Percentiles rank a stretch among this genome's conserved stretches.
Conservation (phyloP, 2,888 invertebrate species). For the Phyto melanocephala region DNA sequence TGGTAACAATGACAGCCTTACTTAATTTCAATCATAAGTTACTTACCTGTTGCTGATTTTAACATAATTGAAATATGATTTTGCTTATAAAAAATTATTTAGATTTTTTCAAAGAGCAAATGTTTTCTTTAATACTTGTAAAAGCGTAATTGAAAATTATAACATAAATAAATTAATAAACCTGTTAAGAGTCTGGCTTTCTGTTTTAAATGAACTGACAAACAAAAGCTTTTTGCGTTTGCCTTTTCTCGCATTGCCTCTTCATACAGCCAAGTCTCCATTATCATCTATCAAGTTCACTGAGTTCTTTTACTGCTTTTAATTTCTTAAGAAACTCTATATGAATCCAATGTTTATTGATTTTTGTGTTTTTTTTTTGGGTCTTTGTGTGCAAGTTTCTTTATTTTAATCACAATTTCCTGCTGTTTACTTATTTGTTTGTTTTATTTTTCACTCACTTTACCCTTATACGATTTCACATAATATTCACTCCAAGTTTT, state of each 20-base stretch:
- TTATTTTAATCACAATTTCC: slow-evolving; percentile 4
- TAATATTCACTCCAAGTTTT: background rate
- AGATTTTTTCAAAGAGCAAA: too few relatives aligned
- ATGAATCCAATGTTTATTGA: background rate
- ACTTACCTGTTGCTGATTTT: background rate
- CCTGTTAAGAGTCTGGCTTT: too few relatives aligned
- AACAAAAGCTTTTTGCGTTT: too few relatives aligned
- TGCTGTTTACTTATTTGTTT: slow-evolving; percentile 11
- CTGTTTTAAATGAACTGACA: too few relatives aligned
- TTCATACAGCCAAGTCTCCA: too few relatives aligned
- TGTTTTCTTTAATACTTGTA: too few relatives aligned
- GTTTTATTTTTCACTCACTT: background rate
- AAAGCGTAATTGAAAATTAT: too few relatives aligned
- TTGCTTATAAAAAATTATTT: too few relatives aligned
- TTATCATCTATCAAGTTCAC: background rate
- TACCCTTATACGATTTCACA: background rate
- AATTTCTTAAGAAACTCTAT: background rate
- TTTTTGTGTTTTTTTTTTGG: background rate
- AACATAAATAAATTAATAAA: too few relatives aligned
- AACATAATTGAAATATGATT: too few relatives aligned
- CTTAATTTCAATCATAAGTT: background rate
- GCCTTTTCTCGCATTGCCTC: too few relatives aligned
- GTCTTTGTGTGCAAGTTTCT: background rate
- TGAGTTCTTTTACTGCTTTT: too few relatives aligned
- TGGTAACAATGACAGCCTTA: background rate